A percentile compares a stretch with the other conserved stretches of the same genome.
These are phyloP conservation scores for Corapipo altera DNA, from an alignment of 2,113 vertebrate species.

Conservation along the genomic window DNA sequence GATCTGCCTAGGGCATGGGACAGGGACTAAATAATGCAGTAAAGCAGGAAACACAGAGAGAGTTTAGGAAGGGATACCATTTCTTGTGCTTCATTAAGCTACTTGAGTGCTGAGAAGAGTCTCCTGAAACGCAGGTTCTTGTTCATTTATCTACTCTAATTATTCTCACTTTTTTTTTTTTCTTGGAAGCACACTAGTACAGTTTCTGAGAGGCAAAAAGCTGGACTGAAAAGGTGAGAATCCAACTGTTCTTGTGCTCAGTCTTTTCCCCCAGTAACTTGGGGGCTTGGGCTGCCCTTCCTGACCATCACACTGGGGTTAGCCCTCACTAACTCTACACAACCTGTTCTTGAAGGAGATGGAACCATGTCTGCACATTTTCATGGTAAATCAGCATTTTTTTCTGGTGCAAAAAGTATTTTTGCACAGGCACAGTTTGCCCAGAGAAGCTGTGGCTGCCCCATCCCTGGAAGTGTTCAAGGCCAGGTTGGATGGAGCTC, in stretches of 20 bases:
- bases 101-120: neutral
- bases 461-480: neutral
- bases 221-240: neutral
- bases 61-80: neutral
- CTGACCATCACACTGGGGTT: neutral
- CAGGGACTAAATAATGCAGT: neutral
- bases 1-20: neutral
- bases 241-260: neutral
- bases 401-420: neutral
- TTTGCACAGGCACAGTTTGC: neutral
- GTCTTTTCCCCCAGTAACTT: fast-evolving
- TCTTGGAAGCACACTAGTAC: neutral
- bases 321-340: fast-evolving
- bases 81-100: neutral
- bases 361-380: neutral
- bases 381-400: neutral
- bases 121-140: neutral
- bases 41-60: neutral
- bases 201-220: neutral
- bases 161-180: neutral
- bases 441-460: neutral
- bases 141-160: neutral
- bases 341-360: neutral
- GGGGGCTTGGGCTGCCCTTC: neutral
- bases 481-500: fast-evolving